Evolutionary conservation across 2,797 vertebrate genomes (phyloP).

Genomic region (Chelmon rostratus): DNA sequence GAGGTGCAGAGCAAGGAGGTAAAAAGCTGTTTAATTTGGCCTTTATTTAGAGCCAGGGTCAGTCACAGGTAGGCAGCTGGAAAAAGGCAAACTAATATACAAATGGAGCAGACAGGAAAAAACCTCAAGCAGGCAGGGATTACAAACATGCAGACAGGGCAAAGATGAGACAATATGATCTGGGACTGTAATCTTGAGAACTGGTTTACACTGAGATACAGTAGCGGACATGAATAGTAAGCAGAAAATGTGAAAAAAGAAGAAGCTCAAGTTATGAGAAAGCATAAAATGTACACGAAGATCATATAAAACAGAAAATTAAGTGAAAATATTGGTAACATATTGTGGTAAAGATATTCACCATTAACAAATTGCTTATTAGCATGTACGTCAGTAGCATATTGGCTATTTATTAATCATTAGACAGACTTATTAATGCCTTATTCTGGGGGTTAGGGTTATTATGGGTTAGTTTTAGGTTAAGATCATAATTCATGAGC

Average conservation of each 20-base stretch:
- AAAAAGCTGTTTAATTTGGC: background rate
- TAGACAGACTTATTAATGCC: too few species aligned
- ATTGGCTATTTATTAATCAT: too few species aligned
- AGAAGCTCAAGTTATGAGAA: background rate
- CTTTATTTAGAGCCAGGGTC: background rate
- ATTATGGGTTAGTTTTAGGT: too few species aligned
- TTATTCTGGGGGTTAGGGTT: too few species aligned
- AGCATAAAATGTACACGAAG: background rate
- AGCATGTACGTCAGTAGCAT: too few species aligned
- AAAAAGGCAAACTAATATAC: background rate
- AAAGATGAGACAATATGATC: too few species aligned
- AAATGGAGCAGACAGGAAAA: background rate
- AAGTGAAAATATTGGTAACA: background rate
- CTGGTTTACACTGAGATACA: constrained; percentile 5
- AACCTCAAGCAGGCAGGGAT: background rate
- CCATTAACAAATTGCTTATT: too few species aligned
- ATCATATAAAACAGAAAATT: background rate
- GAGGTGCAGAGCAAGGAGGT: background rate
- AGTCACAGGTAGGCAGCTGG: background rate
- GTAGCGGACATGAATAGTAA: background rate
- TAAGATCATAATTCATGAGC: too few species aligned
- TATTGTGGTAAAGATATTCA: too few species aligned
- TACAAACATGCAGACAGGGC: constrained; percentile 6
- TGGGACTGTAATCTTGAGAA: too few species aligned
- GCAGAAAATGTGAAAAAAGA: constrained; percentile 1